A percentile compares a stretch with the other conserved stretches of the same genome.
phyloP scores from a whole-genome alignment of 2,888 invertebrate species.

The Agonopterix arenella region DNA sequence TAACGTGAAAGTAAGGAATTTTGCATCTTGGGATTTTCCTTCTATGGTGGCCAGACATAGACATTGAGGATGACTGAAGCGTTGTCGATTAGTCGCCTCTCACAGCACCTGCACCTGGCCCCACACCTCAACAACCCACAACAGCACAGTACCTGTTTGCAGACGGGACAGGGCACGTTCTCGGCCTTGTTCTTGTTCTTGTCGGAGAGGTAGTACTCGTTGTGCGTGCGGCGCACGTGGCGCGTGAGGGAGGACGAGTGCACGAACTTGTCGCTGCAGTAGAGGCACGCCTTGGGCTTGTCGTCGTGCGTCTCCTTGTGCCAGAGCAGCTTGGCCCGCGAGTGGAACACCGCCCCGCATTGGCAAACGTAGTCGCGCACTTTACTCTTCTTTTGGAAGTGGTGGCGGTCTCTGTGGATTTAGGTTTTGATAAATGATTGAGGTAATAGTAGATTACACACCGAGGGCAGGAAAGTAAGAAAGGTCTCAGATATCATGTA shows the following conservation, averaged over 20 bases:
- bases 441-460: too few relatives aligned
- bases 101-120: too few relatives aligned
- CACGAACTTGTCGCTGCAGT: constrained; percentile 92
- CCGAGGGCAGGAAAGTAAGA: too few relatives aligned
- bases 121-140: too few relatives aligned
- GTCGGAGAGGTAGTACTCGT: constrained; percentile 83
- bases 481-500: too few relatives aligned
- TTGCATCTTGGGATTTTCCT: too few relatives aligned
- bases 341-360: constrained; percentile 89
- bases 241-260: constrained; percentile 89
- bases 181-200: constrained; percentile 79
- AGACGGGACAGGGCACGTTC: constrained; percentile 87
- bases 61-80: too few relatives aligned
- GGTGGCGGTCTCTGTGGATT: constrained; percentile 79
- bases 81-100: too few relatives aligned
- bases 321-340: constrained; percentile 89
- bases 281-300: constrained; percentile 88
- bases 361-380: constrained; percentile 83
- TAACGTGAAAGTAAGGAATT: too few relatives aligned
- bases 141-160: constrained; percentile 66
- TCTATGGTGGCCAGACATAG: too few relatives aligned
- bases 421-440: background rate
- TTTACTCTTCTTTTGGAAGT: constrained; percentile 83
- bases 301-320: constrained; percentile 91
- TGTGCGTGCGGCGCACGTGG: constrained; percentile 89